Evolutionary conservation across 2,888 invertebrate genomes (phyloP).

Genomic region (Phymatocera aterrima): DNA sequence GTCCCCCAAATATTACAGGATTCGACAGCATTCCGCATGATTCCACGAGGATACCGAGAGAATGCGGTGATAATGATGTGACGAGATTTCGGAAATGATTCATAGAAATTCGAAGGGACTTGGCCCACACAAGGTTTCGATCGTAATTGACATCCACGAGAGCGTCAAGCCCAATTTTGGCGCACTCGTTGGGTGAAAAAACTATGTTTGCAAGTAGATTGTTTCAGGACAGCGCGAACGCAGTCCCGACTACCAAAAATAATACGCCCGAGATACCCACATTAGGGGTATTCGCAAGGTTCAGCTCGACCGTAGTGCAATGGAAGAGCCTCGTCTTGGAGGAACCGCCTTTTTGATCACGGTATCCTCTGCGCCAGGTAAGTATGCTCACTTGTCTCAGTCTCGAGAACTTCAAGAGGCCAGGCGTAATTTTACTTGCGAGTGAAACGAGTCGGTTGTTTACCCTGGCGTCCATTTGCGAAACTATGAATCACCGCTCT

Average conservation of each 20-base stretch:
- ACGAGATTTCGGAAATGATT: too few species aligned
- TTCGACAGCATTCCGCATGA: too few species aligned
- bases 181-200: background rate
- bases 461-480: background rate
- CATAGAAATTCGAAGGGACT: too few species aligned
- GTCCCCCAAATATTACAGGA: too few species aligned
- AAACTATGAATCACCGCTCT: background rate
- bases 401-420: background rate
- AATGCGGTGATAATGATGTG: too few species aligned
- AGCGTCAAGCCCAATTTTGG: background rate
- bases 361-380: conserved; percentile 45
- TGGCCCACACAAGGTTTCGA: too few species aligned
- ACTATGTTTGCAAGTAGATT: background rate
- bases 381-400: background rate
- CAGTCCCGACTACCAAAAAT: conserved; percentile 45
- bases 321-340: conserved; percentile 45
- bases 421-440: conserved; percentile 2
- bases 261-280: conserved; percentile 45
- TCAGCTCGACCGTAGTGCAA: conserved; percentile 42
- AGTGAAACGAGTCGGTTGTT: background rate
- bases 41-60: too few species aligned
- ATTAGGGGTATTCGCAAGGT: conserved; percentile 44
- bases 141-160: too few species aligned
- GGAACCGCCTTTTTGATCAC: conserved; percentile 44
- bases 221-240: conserved; percentile 41